Percentiles rank a stretch among this genome's conserved stretches.
Conservation (phyloP, 2,888 invertebrate species). For the Acronicta alni region DNA sequence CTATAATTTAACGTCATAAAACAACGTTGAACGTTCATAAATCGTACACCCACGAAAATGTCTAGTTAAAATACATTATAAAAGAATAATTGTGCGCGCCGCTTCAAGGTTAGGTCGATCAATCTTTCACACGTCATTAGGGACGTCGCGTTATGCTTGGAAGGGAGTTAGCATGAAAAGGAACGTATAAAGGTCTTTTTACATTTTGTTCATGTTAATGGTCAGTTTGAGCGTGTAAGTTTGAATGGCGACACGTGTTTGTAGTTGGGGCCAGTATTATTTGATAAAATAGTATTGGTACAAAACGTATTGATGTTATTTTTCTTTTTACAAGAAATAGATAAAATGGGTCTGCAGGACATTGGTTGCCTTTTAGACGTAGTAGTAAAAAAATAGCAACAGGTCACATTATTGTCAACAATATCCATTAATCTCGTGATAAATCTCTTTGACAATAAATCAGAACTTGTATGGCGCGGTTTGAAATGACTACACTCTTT, state of each 20-base stretch:
- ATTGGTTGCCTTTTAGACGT: neutral
- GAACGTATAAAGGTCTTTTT: slow-evolving; percentile 48
- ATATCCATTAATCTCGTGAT: slow-evolving; percentile 41
- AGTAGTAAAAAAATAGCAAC: slow-evolving; percentile 40
- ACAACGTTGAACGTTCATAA: slow-evolving; percentile 63
- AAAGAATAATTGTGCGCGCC: slow-evolving; percentile 62
- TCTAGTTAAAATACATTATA: slow-evolving; percentile 65
- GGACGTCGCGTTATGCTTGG: slow-evolving; percentile 70
- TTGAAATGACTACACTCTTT: slow-evolving; percentile 17
- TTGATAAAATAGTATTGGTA: slow-evolving; percentile 26
- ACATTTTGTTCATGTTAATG: slow-evolving; percentile 52
- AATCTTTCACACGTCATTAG: slow-evolving; percentile 69
- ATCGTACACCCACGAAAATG: slow-evolving; percentile 59
- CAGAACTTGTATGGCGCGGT: slow-evolving; percentile 20
- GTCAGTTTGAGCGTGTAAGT: slow-evolving; percentile 48
- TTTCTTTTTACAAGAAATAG: slow-evolving; percentile 10
- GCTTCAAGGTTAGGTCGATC: slow-evolving; percentile 63
- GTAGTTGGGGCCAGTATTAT: slow-evolving; percentile 15
- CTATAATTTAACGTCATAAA: slow-evolving; percentile 59
- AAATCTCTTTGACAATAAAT: slow-evolving; percentile 43
- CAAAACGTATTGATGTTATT: slow-evolving; percentile 13
- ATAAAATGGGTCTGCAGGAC: slow-evolving; percentile 2
- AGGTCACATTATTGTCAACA: slow-evolving; percentile 40
- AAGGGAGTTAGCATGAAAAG: slow-evolving; percentile 61
- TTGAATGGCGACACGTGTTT: slow-evolving; percentile 48